Base-by-base conservation (phyloP, 2,797 vertebrate genomes). In the Hyperoplus immaculatus region DNA sequence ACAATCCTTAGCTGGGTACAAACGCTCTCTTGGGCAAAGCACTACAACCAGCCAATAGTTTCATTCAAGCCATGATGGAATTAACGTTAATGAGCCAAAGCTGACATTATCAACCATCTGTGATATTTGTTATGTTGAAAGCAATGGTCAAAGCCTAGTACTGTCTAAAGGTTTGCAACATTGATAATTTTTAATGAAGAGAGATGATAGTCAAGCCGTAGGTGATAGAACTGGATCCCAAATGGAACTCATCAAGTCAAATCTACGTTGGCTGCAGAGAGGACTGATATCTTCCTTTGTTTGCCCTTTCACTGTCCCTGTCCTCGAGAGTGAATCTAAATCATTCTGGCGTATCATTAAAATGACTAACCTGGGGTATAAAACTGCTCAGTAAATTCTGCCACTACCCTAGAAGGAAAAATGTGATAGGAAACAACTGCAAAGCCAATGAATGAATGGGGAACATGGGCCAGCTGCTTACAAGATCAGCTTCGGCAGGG, bases 391-490 rank as follows among this genome's bases (percentile, higher is more conserved):
- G 63, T 82, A 83, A 84, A 83, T 83, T 62, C 64, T 66, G 3
- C 50, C 41, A 69, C 80, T 87, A 79, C 60, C 81, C 75, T 62
- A 64, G 76, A 68, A 66, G 72, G 56, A 60, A 80, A 80, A 72
- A 74, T 72, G 70, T 72, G 81, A 85, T 62, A 61, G 74, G 62
- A 85, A 91, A 87, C 76, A 81, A 88, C 81, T 80, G 82, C 5
- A 47, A 87, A 85, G 78, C 60, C 38, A 51, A 76, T 67, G 66
- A 77, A 78, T 15, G 55, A 83, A 80, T 1, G 15, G 51, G 65
- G 42, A 89, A 88, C 80, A 83, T 1, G 64, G 82, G 76, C 80
- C 83, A 90, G 91, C 78, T 92, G 89, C 88, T 91, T 84, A 82
- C 84, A 77, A 74, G 76, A 91, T 88, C 84, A 74, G 85, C 81